Evolutionary conservation across 2,888 invertebrate genomes (phyloP).

Genomic region (Ganaspis brasiliensis): DNA sequence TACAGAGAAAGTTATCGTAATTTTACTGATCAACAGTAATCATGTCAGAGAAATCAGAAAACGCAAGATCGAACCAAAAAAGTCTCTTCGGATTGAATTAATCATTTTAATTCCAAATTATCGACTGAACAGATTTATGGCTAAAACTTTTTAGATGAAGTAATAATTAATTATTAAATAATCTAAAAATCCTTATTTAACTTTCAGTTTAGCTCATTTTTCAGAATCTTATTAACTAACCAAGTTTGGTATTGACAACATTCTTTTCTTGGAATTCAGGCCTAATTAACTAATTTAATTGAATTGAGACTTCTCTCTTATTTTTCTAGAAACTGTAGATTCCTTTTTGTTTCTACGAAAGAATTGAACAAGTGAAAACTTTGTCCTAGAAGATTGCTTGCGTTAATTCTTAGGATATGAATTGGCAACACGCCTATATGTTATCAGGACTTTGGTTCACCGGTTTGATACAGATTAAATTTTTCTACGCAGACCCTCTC

Average conservation of each 20-base stretch:
- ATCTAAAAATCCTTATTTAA: background rate
- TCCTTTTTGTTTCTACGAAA: background rate
- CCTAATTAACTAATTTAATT: background rate
- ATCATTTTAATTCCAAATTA: slow-evolving; percentile 45
- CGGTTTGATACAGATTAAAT: slow-evolving; percentile 53
- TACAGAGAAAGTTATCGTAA: slow-evolving; percentile 55
- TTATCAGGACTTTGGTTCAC: slow-evolving; percentile 30
- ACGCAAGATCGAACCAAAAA: slow-evolving; percentile 29
- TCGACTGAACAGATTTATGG: background rate
- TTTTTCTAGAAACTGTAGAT: background rate
- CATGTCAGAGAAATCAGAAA: slow-evolving; percentile 38
- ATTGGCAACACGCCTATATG: slow-evolving; percentile 23
- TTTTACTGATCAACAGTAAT: slow-evolving; percentile 45
- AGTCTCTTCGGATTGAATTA: slow-evolving; percentile 18
- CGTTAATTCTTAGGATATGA: background rate
- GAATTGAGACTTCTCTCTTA: background rate
- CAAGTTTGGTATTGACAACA: background rate
- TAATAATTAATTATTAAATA: slow-evolving; percentile 20
- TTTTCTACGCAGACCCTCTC: slow-evolving; percentile 69
- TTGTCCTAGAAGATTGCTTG: background rate
- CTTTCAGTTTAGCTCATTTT: background rate
- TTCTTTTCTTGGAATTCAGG: background rate
- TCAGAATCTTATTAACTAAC: background rate
- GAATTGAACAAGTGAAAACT: background rate
- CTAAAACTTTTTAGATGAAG: background rate